Evolutionary conservation across 2,888 invertebrate genomes (phyloP).

Genomic region (Machimus rusticus): DNA sequence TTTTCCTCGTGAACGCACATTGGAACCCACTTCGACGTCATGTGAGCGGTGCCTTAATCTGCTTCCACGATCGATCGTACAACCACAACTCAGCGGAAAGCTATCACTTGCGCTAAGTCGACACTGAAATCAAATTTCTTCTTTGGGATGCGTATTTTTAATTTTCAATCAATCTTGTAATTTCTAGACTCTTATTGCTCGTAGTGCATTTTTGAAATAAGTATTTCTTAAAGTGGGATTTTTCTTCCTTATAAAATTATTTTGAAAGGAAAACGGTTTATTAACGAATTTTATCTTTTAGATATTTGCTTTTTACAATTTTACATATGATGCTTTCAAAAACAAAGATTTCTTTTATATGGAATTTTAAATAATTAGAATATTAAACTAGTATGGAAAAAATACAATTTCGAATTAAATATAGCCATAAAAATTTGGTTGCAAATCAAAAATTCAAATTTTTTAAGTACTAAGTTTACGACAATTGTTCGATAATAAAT

Average conservation of each 20-base stretch:
- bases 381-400: too few species aligned
- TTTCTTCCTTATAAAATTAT: background rate
- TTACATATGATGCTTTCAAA: too few species aligned
- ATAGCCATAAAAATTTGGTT: too few species aligned
- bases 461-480: too few species aligned
- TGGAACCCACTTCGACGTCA: background rate
- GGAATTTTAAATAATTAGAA: too few species aligned
- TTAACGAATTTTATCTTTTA: too few species aligned
- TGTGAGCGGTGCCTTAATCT: background rate
- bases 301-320: too few species aligned
- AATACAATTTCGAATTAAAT: too few species aligned
- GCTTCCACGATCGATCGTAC: background rate
- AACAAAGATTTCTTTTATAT: too few species aligned
- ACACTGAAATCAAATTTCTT: background rate
- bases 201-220: background rate
- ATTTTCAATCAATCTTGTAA: background rate
- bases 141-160: background rate
- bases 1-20: background rate
- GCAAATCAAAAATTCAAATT: too few species aligned
- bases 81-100: background rate
- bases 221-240: background rate
- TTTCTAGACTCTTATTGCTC: background rate
- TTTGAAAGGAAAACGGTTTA: background rate
- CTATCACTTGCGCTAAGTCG: background rate
- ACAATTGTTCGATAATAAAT: too few species aligned